phyloP scores from a whole-genome alignment of 1,140 invertebrate genomes.

The Vollenhovia emeryi region DNA sequence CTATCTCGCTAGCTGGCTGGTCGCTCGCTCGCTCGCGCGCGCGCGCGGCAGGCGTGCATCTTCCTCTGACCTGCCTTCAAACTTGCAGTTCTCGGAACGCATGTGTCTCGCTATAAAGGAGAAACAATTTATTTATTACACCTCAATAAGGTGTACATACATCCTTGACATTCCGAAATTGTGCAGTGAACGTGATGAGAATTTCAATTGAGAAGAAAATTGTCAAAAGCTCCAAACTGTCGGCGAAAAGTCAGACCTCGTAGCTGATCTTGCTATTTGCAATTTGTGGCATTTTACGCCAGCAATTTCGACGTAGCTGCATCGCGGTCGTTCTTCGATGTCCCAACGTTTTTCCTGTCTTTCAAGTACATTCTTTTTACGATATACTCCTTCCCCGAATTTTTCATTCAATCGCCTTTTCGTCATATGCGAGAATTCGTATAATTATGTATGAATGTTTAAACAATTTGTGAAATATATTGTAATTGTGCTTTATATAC shows the following conservation, averaged over 20 bases:
- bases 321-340: constrained; percentile 59
- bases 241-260: constrained; percentile 66
- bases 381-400: constrained; percentile 68
- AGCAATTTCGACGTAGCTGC: constrained; percentile 36
- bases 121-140: constrained; percentile 75
- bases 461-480: constrained; percentile 84
- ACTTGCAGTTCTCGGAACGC: constrained; percentile 60
- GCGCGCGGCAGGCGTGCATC: constrained; percentile 50
- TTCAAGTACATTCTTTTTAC: constrained; percentile 71
- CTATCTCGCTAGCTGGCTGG: constrained; percentile 55
- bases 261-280: constrained; percentile 57
- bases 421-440: constrained; percentile 80
- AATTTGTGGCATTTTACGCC: constrained; percentile 50
- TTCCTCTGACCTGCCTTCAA: constrained; percentile 57
- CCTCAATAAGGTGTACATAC: constrained; percentile 69
- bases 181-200: constrained; percentile 63
- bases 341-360: constrained; percentile 67
- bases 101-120: constrained; percentile 69
- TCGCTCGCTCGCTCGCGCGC: too few species aligned
- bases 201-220: constrained; percentile 51
- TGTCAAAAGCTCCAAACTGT: constrained; percentile 25
- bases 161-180: constrained; percentile 74
- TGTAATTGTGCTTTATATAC: constrained; percentile 83
- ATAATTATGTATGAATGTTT: constrained; percentile 85
- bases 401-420: constrained; percentile 79